Conservation (phyloP, 2,113 vertebrate genomes). For the Phaethon lepturus region DNA sequence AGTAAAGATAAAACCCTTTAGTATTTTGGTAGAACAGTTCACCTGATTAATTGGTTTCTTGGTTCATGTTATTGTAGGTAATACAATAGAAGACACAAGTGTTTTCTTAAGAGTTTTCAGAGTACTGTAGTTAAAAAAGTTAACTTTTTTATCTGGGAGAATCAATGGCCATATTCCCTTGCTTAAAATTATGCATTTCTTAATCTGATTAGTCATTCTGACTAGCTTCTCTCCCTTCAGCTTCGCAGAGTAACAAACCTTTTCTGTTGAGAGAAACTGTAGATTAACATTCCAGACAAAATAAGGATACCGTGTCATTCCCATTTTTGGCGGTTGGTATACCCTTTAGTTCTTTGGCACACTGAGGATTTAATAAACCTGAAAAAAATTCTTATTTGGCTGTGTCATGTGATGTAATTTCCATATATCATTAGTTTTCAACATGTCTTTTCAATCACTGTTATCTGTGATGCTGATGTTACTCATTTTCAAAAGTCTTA, state of each 20-base stretch:
- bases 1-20: background rate
- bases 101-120: background rate
- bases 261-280: background rate
- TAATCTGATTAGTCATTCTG: background rate
- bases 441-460: background rate
- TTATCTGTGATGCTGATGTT: background rate
- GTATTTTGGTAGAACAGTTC: background rate
- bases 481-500: background rate
- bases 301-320: background rate
- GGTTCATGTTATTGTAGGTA: background rate
- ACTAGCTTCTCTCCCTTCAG: background rate
- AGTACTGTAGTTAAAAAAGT: background rate
- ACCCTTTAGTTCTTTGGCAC: background rate
- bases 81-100: background rate
- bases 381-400: background rate
- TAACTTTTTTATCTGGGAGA: background rate
- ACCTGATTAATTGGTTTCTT: background rate
- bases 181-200: background rate
- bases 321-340: accelerated
- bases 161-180: background rate
- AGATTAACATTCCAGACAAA: background rate
- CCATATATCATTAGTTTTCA: background rate
- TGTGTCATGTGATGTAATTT: background rate
- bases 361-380: background rate
- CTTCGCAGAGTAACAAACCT: background rate